Percentiles rank a stretch among this genome's conserved stretches.
Evolutionary conservation across 2,113 vertebrate species (phyloP).

Genomic region (Neogale vison): DNA sequence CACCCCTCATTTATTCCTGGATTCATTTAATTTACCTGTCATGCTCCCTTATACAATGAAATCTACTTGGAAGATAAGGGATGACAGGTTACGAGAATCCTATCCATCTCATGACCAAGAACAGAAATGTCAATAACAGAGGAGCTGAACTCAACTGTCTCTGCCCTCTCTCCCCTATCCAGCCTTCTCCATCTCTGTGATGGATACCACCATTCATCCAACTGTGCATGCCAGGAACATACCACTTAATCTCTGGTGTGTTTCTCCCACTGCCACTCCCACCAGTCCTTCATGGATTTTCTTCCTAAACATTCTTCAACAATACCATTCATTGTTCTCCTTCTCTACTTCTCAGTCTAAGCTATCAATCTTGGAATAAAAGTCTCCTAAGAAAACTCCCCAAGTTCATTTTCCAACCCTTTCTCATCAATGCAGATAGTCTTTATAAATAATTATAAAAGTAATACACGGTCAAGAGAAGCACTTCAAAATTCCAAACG

Average conservation of each 20-base stretch:
- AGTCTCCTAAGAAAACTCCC: background rate
- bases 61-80: background rate
- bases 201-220: background rate
- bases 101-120: background rate
- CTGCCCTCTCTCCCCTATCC: background rate
- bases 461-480: background rate
- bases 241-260: background rate
- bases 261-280: background rate
- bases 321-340: background rate
- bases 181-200: background rate
- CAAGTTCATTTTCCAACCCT: background rate
- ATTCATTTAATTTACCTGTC: background rate
- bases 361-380: background rate
- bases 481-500: background rate
- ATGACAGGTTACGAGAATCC: background rate
- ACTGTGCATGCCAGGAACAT: background rate
- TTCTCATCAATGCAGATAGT: background rate
- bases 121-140: background rate
- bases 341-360: background rate
- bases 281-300: background rate
- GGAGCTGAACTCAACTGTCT: background rate
- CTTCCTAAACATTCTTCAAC: background rate
- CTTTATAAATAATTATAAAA: constrained; percentile 11
- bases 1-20: background rate
- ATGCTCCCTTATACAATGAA: background rate